Percentiles rank a stretch among this genome's conserved stretches.
Evolutionary conservation across 1,140 invertebrate genomes (phyloP).

Genomic region (Sminthurides bifidus): DNA sequence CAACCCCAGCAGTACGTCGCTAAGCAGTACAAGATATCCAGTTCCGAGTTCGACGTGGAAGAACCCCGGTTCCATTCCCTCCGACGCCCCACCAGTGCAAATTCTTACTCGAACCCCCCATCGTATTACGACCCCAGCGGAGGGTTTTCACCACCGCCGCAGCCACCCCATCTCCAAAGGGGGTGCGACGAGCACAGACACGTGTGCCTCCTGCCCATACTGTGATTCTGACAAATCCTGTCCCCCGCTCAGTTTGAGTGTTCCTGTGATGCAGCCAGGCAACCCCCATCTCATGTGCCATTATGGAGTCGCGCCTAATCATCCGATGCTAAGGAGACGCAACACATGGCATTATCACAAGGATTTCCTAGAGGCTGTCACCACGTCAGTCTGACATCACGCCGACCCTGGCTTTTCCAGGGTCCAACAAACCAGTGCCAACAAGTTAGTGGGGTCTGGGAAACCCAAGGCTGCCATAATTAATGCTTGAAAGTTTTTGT

Average conservation of each 20-base stretch:
- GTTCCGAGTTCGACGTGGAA: slow-evolving; percentile 27
- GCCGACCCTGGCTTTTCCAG: too few relatives aligned
- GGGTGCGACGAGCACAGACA: neutral
- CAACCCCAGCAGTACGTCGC: slow-evolving; percentile 2
- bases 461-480: too few relatives aligned
- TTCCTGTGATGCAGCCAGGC: slow-evolving; percentile 11
- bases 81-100: slow-evolving; percentile 15
- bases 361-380: slow-evolving; percentile 25
- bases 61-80: slow-evolving; percentile 30
- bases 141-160: neutral
- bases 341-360: slow-evolving; percentile 27
- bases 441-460: too few relatives aligned
- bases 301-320: slow-evolving; percentile 3
- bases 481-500: too few relatives aligned
- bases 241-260: slow-evolving; percentile 16
- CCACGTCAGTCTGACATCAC: slow-evolving; percentile 24
- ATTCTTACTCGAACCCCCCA: too few relatives aligned
- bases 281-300: slow-evolving; percentile 7
- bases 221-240: slow-evolving; percentile 7
- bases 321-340: slow-evolving; percentile 5
- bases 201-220: slow-evolving; percentile 9
- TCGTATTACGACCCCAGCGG: too few relatives aligned
- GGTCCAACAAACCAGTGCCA: too few relatives aligned
- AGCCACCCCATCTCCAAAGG: neutral
- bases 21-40: slow-evolving; percentile 20